These are phyloP conservation scores for Spilogale gracilis DNA, from an alignment of 2,113 vertebrate species.

Conservation along the genomic window DNA sequence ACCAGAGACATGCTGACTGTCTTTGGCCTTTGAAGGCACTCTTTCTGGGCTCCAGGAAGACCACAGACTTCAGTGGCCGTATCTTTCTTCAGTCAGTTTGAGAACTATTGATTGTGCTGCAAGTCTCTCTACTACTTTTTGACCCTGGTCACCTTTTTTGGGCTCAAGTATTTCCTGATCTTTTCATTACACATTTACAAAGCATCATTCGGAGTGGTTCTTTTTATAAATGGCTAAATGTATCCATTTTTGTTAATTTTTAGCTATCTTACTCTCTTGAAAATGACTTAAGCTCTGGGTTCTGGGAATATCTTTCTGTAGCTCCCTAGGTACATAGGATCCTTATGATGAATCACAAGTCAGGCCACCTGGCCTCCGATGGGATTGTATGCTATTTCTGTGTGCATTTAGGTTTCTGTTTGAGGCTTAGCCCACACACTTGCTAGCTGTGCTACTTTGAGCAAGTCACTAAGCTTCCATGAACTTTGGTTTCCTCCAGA, in stretches of 20 bases:
- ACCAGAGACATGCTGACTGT: not conserved
- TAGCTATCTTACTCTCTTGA: conserved; percentile 45
- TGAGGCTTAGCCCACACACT: not conserved
- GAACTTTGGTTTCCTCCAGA: not conserved
- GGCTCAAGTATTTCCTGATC: not conserved
- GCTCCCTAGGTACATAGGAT: not conserved
- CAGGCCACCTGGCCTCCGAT: not conserved
- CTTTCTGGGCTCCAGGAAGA: not conserved
- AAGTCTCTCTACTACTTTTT: not conserved
- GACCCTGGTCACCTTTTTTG: not conserved
- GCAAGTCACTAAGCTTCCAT: not conserved
- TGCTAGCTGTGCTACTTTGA: not conserved
- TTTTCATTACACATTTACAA: conserved; percentile 34
- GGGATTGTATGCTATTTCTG: not conserved
- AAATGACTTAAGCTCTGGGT: conserved; percentile 1
- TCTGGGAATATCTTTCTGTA: conserved; percentile 42
- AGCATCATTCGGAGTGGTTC: not conserved
- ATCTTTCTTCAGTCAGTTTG: not conserved
- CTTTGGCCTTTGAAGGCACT: not conserved
- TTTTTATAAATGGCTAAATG: conserved; percentile 46
- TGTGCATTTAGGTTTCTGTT: not conserved
- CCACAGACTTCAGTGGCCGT: not conserved
- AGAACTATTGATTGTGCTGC: not conserved
- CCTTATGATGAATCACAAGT: not conserved
- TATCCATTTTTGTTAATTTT: conserved; percentile 3